phyloP scores from a whole-genome alignment of 2,797 vertebrate genomes.

The Trichosurus vulpecula region DNA sequence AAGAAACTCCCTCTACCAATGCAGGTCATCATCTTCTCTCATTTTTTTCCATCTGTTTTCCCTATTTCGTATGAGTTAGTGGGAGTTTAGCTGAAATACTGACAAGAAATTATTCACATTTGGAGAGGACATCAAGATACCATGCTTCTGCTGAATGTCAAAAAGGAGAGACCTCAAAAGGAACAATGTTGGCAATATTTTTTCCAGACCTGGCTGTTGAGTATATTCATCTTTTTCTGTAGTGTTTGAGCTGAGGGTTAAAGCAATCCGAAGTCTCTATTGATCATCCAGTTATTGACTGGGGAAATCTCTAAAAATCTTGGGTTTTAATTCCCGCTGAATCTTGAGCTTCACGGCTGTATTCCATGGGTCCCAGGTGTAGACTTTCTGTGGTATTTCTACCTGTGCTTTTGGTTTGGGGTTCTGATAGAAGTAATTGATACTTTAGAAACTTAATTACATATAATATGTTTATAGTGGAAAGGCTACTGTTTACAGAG shows the following conservation, averaged over 20 bases:
- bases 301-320: background rate
- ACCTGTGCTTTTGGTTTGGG: background rate
- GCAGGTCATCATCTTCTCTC: background rate
- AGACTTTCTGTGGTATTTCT: background rate
- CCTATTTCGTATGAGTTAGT: background rate
- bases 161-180: background rate
- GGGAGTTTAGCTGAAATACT: background rate
- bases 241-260: background rate
- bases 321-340: background rate
- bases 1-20: background rate
- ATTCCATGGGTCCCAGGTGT: background rate
- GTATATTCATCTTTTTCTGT: background rate
- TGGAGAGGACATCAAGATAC: background rate
- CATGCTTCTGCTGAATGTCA: background rate
- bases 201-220: background rate
- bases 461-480: background rate
- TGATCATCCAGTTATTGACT: background rate
- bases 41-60: background rate
- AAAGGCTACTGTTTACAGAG: background rate
- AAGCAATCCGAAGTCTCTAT: background rate
- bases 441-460: background rate
- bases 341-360: background rate
- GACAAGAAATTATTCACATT: background rate
- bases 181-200: background rate
- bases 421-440: background rate